Evolutionary conservation across 2,113 vertebrate genomes (phyloP), one percentile per base, ranked within the genome.

Genomic region (Charina bottae): DNA sequence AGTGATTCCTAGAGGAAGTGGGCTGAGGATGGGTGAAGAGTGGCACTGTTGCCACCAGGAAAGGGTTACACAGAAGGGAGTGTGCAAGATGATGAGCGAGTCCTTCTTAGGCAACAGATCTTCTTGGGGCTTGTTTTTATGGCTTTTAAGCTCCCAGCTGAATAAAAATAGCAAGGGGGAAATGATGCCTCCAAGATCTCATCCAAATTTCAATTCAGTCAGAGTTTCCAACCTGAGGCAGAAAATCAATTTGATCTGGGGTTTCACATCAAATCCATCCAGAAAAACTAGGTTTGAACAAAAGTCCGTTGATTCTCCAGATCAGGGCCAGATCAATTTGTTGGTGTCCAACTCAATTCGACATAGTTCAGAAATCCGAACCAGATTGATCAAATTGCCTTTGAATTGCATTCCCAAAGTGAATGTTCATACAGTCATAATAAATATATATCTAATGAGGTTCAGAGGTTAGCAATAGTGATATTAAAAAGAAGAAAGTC

Each of bases 401-500:
- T n/a, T n/a, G 64, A 33, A n/a, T 68, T n/a, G n/a, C 4, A 33
- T 68, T 33, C 6, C 64, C 64, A 68, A 68, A 68, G 64, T 6
- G 64, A 68, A n/a, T 15, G 15, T n/a, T 15, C 64, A 68, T 33
- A 33, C 12, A 68, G 28, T 12, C 62, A n/a, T 68, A 68, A 68
- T 13, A 68, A 68, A 68, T 28, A 4, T n/a, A 68, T 6, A 28
- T 10, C 62, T 64, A 54, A 54, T 72, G 13, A n/a, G 49, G 49
- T 89, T 54, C 13, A 2, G 46, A 54, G 54, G 53, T n/a, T 72
- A 72, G 68, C 24, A 37, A 54, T 33, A 8, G n/a, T 12, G 7
- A n/a, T 1, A 33, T 55, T 92, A 92, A 89, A 28, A 37, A 92
- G 24, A 2, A 87, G 78, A 21, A 89, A 89, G 46, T 56, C 68